These are phyloP conservation scores for Sceloporus tristichus DNA, from an alignment of 2,113 vertebrate genomes.

Conservation along the genomic window DNA sequence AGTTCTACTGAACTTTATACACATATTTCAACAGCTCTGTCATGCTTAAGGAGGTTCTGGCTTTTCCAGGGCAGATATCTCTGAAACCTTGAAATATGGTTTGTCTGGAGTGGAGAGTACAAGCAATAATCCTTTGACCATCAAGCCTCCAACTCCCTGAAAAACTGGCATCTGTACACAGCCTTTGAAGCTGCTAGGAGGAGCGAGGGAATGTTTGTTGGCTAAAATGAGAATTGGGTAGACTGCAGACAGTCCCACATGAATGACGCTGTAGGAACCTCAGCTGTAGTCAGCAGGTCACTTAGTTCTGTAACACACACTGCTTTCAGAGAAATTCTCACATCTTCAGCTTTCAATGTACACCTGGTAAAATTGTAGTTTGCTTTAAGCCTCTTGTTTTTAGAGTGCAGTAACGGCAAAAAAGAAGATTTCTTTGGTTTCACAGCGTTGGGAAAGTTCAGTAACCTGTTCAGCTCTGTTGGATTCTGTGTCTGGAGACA, in stretches of 20 bases:
- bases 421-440: background rate
- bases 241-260: background rate
- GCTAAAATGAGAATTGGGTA: background rate
- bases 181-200: background rate
- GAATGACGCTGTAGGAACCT: background rate
- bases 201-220: background rate
- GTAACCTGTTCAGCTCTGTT: fast-evolving
- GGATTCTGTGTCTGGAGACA: background rate
- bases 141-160: background rate
- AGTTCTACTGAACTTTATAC: background rate
- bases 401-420: background rate
- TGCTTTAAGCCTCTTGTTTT: background rate
- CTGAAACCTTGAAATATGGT: background rate
- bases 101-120: background rate
- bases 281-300: background rate
- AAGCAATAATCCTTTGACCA: background rate
- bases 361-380: constrained; percentile 5
- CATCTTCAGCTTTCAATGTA: background rate
- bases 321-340: background rate
- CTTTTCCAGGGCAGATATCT: background rate
- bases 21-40: background rate
- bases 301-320: background rate
- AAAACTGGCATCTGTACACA: background rate
- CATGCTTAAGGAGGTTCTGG: background rate
- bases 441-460: constrained; percentile 3